Conservation (phyloP, 2,797 vertebrate species). For the Neostethus bicornis region DNA sequence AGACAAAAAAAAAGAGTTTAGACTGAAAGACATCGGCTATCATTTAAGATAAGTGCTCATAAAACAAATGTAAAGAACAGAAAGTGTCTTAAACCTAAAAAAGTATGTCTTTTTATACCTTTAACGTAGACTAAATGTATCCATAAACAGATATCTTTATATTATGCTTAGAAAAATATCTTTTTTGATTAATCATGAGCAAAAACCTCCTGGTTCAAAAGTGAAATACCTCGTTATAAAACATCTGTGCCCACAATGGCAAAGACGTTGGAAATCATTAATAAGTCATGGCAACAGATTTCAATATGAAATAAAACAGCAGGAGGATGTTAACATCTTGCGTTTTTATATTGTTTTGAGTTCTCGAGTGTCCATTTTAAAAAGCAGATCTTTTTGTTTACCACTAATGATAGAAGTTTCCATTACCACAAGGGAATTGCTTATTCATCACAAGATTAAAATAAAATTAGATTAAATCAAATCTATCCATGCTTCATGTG, state of each 20-base stretch:
- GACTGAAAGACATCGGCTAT: no score
- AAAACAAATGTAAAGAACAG: no score
- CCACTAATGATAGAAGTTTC: neutral
- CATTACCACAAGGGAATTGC: neutral
- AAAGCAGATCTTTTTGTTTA: neutral
- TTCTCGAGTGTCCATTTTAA: neutral
- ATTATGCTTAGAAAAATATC: no score
- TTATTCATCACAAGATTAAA: conserved; percentile 2
- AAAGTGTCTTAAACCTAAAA: no score
- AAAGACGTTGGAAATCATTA: neutral
- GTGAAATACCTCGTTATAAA: no score
- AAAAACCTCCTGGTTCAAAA: neutral
- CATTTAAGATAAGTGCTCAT: no score
- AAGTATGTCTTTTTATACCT: no score
- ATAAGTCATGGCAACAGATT: neutral
- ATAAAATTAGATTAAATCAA: neutral
- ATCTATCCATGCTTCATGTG: neutral
- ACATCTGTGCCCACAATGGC: neutral
- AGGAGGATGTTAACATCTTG: neutral
- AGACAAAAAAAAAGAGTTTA: no score
- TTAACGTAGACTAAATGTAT: no score
- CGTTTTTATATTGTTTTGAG: neutral
- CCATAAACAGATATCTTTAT: no score
- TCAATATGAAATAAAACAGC: neutral
- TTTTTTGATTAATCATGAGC: no score